Percentiles rank a stretch among this genome's conserved stretches.
These are phyloP conservation scores for Drosophila sturtevanti DNA, from an alignment of 1,140 invertebrate genomes.

Conservation along the genomic window DNA sequence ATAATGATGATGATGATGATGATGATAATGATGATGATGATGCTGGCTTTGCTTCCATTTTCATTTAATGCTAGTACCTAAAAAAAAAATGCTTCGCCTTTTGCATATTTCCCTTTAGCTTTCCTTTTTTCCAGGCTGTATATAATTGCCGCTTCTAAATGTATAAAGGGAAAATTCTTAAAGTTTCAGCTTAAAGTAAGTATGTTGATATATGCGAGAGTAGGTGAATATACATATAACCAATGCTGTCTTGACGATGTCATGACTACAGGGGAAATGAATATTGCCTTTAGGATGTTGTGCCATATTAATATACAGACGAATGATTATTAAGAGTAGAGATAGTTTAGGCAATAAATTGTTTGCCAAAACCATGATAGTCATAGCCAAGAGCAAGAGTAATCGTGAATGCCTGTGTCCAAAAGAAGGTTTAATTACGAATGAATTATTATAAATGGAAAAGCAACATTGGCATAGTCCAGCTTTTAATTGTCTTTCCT, in stretches of 20 bases:
- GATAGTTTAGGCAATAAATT: too few species aligned
- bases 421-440: too few species aligned
- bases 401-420: too few species aligned
- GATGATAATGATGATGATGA: slow-evolving; percentile 43
- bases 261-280: not conserved
- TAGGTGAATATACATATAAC: not conserved
- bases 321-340: too few species aligned
- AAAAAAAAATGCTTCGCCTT: slow-evolving; percentile 27
- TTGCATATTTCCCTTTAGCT: slow-evolving; percentile 18
- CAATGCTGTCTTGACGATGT: too few species aligned
- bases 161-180: not conserved
- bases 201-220: not conserved
- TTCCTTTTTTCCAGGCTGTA: not conserved
- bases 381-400: too few species aligned
- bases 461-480: too few species aligned
- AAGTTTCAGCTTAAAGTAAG: slow-evolving; percentile 2
- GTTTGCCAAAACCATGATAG: too few species aligned
- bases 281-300: too few species aligned
- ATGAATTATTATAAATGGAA: too few species aligned
- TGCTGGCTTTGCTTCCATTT: slow-evolving; percentile 43
- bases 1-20: slow-evolving; percentile 22
- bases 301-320: too few species aligned
- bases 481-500: not conserved
- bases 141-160: not conserved
- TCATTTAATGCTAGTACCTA: slow-evolving; percentile 19